phyloP scores from a whole-genome alignment of 1,140 invertebrate genomes.

The Anadara kagoshimensis region DNA sequence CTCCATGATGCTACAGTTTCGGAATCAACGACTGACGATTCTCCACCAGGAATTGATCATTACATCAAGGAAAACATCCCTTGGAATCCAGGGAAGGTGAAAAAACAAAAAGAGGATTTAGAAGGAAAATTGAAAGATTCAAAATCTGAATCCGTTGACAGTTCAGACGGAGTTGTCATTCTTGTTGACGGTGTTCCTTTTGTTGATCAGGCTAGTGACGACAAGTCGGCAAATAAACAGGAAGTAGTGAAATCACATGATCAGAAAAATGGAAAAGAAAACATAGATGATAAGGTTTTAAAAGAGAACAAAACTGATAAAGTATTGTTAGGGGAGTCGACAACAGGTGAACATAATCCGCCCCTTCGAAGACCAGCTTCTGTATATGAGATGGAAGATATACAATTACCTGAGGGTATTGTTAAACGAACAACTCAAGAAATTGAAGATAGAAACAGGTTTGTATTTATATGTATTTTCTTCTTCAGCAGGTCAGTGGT shows the following conservation, averaged over 20 bases:
- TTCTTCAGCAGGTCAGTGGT: no score
- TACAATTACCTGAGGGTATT: constrained; percentile 59
- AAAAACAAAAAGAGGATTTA: constrained; percentile 78
- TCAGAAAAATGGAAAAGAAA: constrained; percentile 14
- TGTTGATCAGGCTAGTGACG: background rate
- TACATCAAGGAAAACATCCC: constrained; percentile 81
- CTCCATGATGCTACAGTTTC: background rate
- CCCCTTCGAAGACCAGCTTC: constrained; percentile 38
- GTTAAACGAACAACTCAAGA: constrained; percentile 81
- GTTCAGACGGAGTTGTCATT: background rate
- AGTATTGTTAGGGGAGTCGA: background rate
- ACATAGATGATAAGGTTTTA: background rate
- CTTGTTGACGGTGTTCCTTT: background rate
- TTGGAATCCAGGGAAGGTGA: constrained; percentile 78
- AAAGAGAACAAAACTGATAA: background rate
- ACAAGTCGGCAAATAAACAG: background rate
- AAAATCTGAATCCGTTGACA: constrained; percentile 4
- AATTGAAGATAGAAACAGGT: constrained; percentile 76
- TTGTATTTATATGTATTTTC: constrained; percentile 27
- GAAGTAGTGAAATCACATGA: constrained; percentile 7
- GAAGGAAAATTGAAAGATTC: constrained; percentile 68
- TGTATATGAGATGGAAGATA: constrained; percentile 69
- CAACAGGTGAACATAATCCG: background rate
- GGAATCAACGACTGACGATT: constrained; percentile 3
- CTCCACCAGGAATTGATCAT: constrained; percentile 45